Evolutionary conservation across 2,797 vertebrate species (phyloP), one percentile per base, ranked within the genome.

Genomic region (Valencia hispanica): DNA sequence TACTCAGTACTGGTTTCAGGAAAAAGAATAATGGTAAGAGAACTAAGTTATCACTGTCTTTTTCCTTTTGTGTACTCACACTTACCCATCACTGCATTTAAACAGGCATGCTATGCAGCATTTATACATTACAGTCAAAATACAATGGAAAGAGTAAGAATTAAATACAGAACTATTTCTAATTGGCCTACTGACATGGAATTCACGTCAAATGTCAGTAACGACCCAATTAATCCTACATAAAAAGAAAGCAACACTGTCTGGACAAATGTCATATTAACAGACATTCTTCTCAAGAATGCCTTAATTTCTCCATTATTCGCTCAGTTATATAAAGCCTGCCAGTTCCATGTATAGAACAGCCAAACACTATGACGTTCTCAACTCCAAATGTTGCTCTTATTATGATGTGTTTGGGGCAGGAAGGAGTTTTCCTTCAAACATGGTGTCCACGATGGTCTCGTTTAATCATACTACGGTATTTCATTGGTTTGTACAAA

Each of bases 1-100:
- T 86, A 79, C 71, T 84, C 71, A 22, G 84, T 86, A 82, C 84
- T 91, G 86, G 74, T 84, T 92, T 93, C 73, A n/a, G 86, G n/a
- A 51, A 47, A 91, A 55, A 82, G 36, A 86, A 81, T 79, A 75
- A 82, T 73, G 59, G 73, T 34, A 12, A 84, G 68, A 73, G 39
- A 75, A 86, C 78, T 48, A 81, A 88, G 79, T 90, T 79, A 83
- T 80, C 41, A 74, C n/a, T 48, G 55, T 81, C 77, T 68, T 81
- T 43, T 74, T 65, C 55, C 41, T 66, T 75, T 69, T 57, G 69
- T 63, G 65, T 74, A 68, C 66, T 18, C 70, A 66, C 55, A 75
- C 66, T 25, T 65, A 79, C 20, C 57, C 51, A 72, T 81, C 59
- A 80, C 51, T 77, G 51, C 75, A 73, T 66, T 73, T 55, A 73